phyloP scores from a whole-genome alignment of 2,888 invertebrate species.

The Netelia inedita region DNA sequence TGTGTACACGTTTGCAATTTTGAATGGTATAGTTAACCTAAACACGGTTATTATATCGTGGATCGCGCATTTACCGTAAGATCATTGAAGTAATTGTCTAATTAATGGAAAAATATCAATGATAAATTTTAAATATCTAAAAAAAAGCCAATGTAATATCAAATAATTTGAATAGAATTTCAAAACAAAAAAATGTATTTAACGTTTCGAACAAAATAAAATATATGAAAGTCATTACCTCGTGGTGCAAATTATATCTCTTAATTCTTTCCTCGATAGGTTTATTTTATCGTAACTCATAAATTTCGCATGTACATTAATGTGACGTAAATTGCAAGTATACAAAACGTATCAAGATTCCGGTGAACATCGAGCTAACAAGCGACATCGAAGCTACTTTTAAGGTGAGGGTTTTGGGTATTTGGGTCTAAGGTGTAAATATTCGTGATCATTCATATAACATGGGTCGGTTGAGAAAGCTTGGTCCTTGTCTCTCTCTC shows the following conservation, averaged over 20 bases:
- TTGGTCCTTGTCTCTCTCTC: slow-evolving; percentile 78
- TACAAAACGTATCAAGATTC: slow-evolving; percentile 56
- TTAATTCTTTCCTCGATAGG: background rate
- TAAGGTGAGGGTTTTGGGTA: slow-evolving; percentile 39
- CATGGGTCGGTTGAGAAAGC: slow-evolving; percentile 78
- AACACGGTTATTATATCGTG: background rate
- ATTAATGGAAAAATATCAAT: background rate
- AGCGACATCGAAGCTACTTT: slow-evolving; percentile 76
- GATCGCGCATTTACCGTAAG: background rate
- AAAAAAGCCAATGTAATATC: too few species aligned
- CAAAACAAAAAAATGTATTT: too few species aligned
- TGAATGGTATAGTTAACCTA: background rate
- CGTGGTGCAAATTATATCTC: background rate
- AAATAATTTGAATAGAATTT: too few species aligned
- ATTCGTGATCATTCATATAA: slow-evolving; percentile 44
- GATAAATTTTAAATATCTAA: too few species aligned
- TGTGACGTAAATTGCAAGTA: slow-evolving; percentile 52
- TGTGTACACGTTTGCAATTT: slow-evolving; percentile 48
- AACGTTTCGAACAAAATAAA: background rate
- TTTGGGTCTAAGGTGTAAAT: slow-evolving; percentile 32
- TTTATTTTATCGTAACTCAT: slow-evolving; percentile 18
- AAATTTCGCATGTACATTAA: slow-evolving; percentile 32
- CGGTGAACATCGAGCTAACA: slow-evolving; percentile 69
- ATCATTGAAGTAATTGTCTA: too few species aligned
- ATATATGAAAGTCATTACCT: background rate